These are phyloP conservation scores for Fopius arisanus DNA, from an alignment of 1,140 invertebrate genomes.

Conservation along the genomic window DNA sequence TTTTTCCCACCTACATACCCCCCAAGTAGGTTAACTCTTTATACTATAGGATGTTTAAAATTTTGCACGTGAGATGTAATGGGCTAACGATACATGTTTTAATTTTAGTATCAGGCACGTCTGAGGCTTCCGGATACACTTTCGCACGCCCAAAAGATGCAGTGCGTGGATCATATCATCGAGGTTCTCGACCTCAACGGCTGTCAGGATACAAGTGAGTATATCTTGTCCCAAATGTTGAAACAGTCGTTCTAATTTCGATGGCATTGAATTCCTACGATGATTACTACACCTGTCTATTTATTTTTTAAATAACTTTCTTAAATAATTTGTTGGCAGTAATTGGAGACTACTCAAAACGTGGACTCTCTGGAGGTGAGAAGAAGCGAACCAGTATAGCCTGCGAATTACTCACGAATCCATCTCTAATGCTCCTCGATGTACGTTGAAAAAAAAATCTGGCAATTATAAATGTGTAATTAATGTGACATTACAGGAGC, in stretches of 20 bases:
- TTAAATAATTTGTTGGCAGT: conserved; percentile 63
- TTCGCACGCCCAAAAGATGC: conserved; percentile 77
- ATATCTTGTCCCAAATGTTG: conserved; percentile 12
- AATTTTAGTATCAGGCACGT: conserved; percentile 58
- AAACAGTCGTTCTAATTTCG: no score
- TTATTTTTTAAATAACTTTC: background rate
- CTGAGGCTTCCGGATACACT: conserved; percentile 78
- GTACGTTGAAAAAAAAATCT: conserved; percentile 73
- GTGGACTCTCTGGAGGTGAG: conserved; percentile 85
- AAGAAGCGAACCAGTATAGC: conserved; percentile 89
- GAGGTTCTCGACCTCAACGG: conserved; percentile 77
- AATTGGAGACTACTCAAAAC: conserved; percentile 80
- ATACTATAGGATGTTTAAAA: conserved; percentile 11
- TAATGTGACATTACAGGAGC: conserved; percentile 71
- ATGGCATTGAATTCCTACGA: no score
- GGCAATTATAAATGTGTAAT: conserved; percentile 5
- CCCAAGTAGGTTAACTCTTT: conserved; percentile 14
- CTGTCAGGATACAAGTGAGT: conserved; percentile 82
- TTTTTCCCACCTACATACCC: background rate
- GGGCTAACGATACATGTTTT: conserved; percentile 31
- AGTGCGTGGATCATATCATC: conserved; percentile 82
- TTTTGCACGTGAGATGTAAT: conserved; percentile 28
- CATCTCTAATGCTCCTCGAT: conserved; percentile 83
- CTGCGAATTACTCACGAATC: conserved; percentile 86
- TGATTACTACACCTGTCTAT: no score